phyloP scores from a whole-genome alignment of 2,797 vertebrate species.

The Sebastes iracundus region DNA sequence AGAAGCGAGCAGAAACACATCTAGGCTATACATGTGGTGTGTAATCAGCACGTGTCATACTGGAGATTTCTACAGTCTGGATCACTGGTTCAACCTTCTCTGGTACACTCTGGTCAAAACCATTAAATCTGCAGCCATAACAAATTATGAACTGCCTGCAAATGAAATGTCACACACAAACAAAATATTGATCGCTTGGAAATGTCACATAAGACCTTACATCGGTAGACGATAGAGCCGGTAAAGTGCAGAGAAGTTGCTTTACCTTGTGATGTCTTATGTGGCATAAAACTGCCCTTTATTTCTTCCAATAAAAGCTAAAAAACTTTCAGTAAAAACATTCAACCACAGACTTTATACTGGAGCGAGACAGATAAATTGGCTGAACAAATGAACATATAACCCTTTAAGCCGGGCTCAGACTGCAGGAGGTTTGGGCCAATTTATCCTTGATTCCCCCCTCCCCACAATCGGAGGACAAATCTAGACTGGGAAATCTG shows the following conservation, averaged over 20 bases:
- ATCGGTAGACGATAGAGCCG: constrained; percentile 20
- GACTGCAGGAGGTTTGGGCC: neutral
- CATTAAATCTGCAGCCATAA: constrained; percentile 51
- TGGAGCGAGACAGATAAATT: neutral
- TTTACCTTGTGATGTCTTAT: constrained; percentile 4
- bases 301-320: neutral
- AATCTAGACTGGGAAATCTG: neutral
- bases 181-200: constrained; percentile 68
- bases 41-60: constrained; percentile 56
- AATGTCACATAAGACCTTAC: constrained; percentile 67
- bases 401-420: neutral
- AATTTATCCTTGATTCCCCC: too few relatives aligned
- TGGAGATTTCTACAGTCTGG: constrained; percentile 53
- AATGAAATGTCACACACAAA: constrained; percentile 78
- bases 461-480: too few relatives aligned
- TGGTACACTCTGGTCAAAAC: constrained; percentile 54
- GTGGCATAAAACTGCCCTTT: neutral
- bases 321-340: neutral
- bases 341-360: neutral
- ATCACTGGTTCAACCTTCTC: constrained; percentile 69
- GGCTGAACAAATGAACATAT: neutral
- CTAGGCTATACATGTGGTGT: constrained; percentile 2
- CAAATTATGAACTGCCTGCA: constrained; percentile 69
- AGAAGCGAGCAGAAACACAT: constrained; percentile 20
- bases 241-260: constrained; percentile 15